Base-by-base conservation (phyloP, 2,888 invertebrate genomes). In the Amaurobius ferox region DNA sequence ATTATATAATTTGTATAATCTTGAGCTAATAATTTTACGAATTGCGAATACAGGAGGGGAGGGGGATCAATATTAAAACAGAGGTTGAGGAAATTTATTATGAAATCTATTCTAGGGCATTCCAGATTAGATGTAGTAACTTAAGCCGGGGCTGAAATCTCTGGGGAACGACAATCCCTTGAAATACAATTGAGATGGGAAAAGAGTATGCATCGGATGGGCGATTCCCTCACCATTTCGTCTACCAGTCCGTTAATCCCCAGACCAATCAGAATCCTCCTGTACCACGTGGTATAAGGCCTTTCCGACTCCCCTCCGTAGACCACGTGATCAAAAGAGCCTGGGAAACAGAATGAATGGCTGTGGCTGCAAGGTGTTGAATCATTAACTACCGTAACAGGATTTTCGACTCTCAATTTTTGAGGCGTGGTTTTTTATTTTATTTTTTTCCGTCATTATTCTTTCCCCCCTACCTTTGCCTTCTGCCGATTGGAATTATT, bases 341-440 rank as follows among this genome's bases (percentile, higher is more conserved):
- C 28, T 72, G 77, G 71, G 77, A 77, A 64, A 62, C 77, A 77
- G 72, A 83, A 83, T 83, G 83, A 83, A 83, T 83, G 83, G 64
- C 77, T 83, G 83, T 77, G 83, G 83, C 83, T 48, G 48, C 71
- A 77, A 83, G 83, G 83, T 83, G 83, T 83, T 83, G 83, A 83
- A 83, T 83, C 83, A 83, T 83, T 83, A 83, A 83, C 83, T 83
- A 77, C 83, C 64, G 83, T 83, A 83, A 83, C 83, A 83, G 83
- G 83, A 83, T 83, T 83, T 83, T 83, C 83, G 77, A 83, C 83
- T 83, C 83, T 71, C 77, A 77, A 83, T 77, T 83, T 85, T 78
- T 73, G 78, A 72, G 78, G 78, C 72, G 72, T 1, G 13, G n/a
- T 19, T 39, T 68, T n/a, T n/a, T n/a, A n/a, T n/a, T n/a, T 39